Conservation (phyloP, 1,140 invertebrate species). For the Orchestia grillus region DNA sequence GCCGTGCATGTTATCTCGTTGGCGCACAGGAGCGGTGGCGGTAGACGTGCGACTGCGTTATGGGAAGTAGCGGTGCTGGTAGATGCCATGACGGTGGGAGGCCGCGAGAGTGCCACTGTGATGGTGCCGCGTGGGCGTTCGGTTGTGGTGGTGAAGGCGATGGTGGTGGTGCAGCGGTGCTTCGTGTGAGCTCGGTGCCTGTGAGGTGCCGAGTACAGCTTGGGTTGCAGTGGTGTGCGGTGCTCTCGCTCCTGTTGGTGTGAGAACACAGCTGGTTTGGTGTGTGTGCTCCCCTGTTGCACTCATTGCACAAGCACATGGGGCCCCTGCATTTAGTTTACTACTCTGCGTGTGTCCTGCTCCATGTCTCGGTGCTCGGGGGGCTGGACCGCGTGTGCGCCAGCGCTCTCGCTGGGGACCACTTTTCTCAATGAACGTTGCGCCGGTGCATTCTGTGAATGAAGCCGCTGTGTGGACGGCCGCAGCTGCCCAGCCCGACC, state of each 20-base stretch:
- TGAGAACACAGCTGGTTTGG: neutral
- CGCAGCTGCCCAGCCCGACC: neutral
- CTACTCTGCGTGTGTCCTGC: neutral
- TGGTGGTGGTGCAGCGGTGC: neutral
- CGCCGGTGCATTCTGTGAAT: constrained; percentile 19
- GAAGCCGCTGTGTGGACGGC: neutral
- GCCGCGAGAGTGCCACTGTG: neutral
- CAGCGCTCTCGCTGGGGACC: neutral
- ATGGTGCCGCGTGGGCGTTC: neutral
- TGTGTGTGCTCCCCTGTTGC: neutral
- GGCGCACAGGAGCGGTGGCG: neutral
- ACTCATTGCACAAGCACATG: neutral
- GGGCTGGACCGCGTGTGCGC: neutral
- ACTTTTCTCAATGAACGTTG: constrained; percentile 41
- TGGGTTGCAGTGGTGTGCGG: constrained; percentile 32
- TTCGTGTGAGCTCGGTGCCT: neutral
- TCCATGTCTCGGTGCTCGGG: neutral
- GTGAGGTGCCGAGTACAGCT: constrained; percentile 18
- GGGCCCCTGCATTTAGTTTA: neutral
- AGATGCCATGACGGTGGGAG: neutral
- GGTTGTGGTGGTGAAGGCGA: neutral
- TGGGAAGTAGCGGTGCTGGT: neutral
- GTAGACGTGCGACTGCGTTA: neutral
- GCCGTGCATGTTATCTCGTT: neutral
- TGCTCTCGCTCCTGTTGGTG: neutral